Evolutionary conservation across 2,888 invertebrate species (phyloP), one percentile per base, ranked within the genome.

Genomic region (Rhagonycha fulva): DNA sequence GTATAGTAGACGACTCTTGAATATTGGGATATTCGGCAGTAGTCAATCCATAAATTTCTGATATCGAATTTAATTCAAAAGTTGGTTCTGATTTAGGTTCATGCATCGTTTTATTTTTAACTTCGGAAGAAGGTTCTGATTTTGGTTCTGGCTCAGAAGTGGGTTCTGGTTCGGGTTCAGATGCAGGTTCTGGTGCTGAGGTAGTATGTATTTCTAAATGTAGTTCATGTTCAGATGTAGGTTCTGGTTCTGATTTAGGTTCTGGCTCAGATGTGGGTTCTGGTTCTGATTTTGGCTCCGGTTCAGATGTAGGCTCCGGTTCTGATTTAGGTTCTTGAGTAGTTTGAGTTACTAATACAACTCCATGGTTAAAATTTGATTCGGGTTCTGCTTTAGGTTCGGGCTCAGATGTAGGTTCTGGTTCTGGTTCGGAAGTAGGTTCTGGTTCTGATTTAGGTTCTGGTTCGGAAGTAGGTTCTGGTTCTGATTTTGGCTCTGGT

Each of bases 201-300:
- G 86, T 89, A 60, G 89, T 87, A 83, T 90, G 89, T 0, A 82
- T 77, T 74, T 81, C 83, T 14, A 80, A 82, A 72, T 84, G 76
- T 24, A 82, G 74, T 74, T 82, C 81, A 47, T 82, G 75, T 28
- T 71, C 72, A 28, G 75, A 72, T 78, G 88, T 71, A 28, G 89
- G 85, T 80, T 75, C 68, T 62, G 78, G 75, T 71, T 82, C 83
- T 0, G 88, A 86, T 82, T 84, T 30, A 68, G 89, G 81, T 81
- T 85, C 85, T 1, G 85, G 81, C 73, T 84, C 81, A 0, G 86
- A 82, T 78, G 87, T 87, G 0, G 89, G 84, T 79, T 87, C 84
- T 0, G 67, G 24, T 77, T 84, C 78, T n/a, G 80, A 77, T 79
- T 84, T 82, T 11, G 81, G 80, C 76, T 83, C 82, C 12, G 81